phyloP scores from a whole-genome alignment of 2,888 invertebrate genomes.

The Campoplex capitator region DNA sequence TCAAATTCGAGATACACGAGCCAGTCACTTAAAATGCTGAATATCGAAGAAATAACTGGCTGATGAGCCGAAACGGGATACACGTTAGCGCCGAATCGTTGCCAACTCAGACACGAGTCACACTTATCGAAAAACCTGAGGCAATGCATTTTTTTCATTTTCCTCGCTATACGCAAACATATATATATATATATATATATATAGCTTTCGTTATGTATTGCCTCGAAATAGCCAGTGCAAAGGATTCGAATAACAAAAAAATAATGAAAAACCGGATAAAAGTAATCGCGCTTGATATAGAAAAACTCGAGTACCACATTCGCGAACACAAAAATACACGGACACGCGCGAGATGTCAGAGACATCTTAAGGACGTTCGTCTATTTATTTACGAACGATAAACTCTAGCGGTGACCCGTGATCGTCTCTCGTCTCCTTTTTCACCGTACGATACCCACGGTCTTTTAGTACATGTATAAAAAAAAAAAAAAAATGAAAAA shows the following conservation, averaged over 20 bases:
- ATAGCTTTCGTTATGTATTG: slow-evolving; percentile 48
- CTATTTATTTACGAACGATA: slow-evolving; percentile 43
- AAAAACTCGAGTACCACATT: slow-evolving; percentile 7
- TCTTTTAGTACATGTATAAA: slow-evolving; percentile 47
- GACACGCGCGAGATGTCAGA: slow-evolving; percentile 34
- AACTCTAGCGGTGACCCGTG: slow-evolving; percentile 58
- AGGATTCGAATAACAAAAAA: slow-evolving; percentile 3
- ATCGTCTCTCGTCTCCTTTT: slow-evolving; percentile 47
- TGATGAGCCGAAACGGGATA: background rate
- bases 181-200: slow-evolving; percentile 17
- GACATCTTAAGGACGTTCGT: slow-evolving; percentile 44
- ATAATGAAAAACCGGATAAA: slow-evolving; percentile 15
- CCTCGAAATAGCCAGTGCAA: slow-evolving; percentile 35
- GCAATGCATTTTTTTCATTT: background rate
- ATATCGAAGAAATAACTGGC: background rate
- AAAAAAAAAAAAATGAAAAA: background rate
- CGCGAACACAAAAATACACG: too few species aligned
- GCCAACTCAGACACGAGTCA: background rate
- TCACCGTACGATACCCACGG: slow-evolving; percentile 61
- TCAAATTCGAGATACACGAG: background rate
- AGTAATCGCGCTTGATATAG: slow-evolving; percentile 26
- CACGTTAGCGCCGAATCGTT: background rate
- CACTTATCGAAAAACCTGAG: background rate
- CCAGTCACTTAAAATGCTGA: background rate
- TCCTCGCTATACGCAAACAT: slow-evolving; percentile 13